Evolutionary conservation across 37 sponge, comb jelly and placozoan species (phyloP), one percentile per base, ranked within the genome.

Genomic region (Tethya wilhelma): DNA sequence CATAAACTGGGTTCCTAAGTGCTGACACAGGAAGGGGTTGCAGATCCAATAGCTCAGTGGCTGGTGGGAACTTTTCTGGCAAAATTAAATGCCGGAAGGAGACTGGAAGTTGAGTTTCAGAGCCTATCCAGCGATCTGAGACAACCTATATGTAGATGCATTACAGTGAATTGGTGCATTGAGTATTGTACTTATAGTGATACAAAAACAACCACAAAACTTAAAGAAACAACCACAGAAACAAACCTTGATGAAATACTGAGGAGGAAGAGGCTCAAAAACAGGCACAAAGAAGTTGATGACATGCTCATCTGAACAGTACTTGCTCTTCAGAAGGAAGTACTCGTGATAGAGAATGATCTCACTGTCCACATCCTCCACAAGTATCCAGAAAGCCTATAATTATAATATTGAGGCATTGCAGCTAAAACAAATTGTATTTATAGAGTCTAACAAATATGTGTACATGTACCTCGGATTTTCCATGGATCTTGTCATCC

Each of bases 241-340:
- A 74, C 38, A 57, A 25, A 75, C 56, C 77, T 75, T 80, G 63
- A 98, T 98, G 86, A 96, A 98, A 84, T 98, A 98, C 71, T 98
- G 99, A 38, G 99, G 99, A 23, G 99, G 99, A 41, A 98, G 95
- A 8, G 99, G 99, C 81, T 98, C 99, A 87, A 98, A 96, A 1
- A 98, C 84, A 28, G 97, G 97, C 9, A 98, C 99, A 87, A 96
- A 98, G 77, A 98, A 96, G 79, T 80, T 91, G 49, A 98, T 49
- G 12, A 84, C 75, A 65, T 98, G 99, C 53, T 98, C 97, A 36
- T 96, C 95, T 20, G 59, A 62, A 22, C 84, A 88, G 68, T 96
- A 96, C 74, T 94, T 97, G 65, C 81, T 87, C 84, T 98, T 98
- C 63, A 98, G 93, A 30, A 98, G 72, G 85, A 96, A 98, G 87